A percentile compares a stretch with the other conserved stretches of the same genome.
Conservation (phyloP, 2,888 invertebrate genomes). For the Parasteatoda lunata region DNA sequence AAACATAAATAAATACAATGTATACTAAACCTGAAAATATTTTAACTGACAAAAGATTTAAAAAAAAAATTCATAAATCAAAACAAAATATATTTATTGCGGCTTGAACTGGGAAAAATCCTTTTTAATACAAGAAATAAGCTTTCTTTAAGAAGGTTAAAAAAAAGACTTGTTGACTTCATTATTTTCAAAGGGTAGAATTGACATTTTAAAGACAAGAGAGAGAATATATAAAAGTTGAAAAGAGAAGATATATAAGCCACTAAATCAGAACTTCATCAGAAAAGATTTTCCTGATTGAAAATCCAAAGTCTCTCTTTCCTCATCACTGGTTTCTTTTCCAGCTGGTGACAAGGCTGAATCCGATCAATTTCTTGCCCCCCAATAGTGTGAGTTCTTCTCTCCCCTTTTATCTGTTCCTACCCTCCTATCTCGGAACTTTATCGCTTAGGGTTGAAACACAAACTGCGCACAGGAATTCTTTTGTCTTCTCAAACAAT, state of each 20-base stretch:
- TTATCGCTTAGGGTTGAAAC: constrained; percentile 52
- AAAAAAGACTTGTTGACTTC: constrained; percentile 35
- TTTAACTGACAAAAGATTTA: too few species aligned
- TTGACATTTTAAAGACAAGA: constrained; percentile 16
- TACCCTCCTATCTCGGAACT: constrained; percentile 45
- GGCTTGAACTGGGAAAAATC: not conserved
- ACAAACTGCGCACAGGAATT: constrained; percentile 38
- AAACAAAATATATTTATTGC: too few species aligned
- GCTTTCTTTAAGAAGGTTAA: not conserved
- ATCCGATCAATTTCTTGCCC: constrained; percentile 65
- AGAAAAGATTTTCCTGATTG: constrained; percentile 63
- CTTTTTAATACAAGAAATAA: not conserved
- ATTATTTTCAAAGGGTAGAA: constrained; percentile 14
- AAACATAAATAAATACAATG: too few species aligned
- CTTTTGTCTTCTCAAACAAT: constrained; percentile 16
- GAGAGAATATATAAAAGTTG: constrained; percentile 8
- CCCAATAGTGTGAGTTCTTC: constrained; percentile 7
- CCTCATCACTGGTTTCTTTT: constrained; percentile 52
- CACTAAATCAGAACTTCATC: constrained; percentile 67
- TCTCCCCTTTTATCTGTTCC: constrained; percentile 51
- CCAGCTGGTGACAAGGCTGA: constrained; percentile 66
- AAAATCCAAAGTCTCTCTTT: constrained; percentile 66
- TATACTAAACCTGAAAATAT: too few species aligned
- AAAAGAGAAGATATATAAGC: constrained; percentile 44
- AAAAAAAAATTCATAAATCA: too few species aligned